Conservation (phyloP, 92 coral and sea anemone species). For the Virgularia gustaviana region DNA sequence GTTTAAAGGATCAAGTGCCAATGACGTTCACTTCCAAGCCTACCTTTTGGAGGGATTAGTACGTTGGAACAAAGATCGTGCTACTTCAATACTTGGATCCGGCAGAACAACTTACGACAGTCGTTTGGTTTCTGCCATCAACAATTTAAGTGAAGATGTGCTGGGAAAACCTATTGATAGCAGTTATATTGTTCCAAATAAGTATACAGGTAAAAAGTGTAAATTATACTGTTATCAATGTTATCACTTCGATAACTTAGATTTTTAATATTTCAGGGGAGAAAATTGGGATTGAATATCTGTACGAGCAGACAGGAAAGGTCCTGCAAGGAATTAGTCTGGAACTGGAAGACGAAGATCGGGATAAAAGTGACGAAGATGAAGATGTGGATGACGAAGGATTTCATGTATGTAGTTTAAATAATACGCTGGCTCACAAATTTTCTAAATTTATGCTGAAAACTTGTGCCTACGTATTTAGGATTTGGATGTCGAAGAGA, state of each 20-base stretch:
- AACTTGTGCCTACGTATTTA: background rate
- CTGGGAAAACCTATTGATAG: no score
- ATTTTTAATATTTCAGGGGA: background rate
- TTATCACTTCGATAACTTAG: no score
- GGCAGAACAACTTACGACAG: no score
- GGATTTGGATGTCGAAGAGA: background rate
- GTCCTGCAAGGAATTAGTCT: background rate
- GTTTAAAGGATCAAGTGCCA: no score
- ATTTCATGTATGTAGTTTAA: conserved; percentile 1
- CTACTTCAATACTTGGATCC: no score
- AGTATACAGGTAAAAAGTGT: conserved; percentile 12
- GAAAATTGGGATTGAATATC: conserved; percentile 6
- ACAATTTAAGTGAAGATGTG: no score
- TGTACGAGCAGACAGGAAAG: conserved; percentile 2
- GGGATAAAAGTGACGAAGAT: background rate
- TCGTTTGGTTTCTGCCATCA: no score
- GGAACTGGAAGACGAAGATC: background rate
- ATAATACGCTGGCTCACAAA: background rate
- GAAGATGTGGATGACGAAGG: conserved; percentile 2
- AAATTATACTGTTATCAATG: background rate
- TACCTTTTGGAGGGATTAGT: no score
- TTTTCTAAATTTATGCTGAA: background rate
- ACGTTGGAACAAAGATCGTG: no score
- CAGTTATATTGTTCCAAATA: no score
- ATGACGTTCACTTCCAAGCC: no score